Evolutionary conservation across 2,888 invertebrate genomes (phyloP).

Genomic region (Drosophila stalkeri): DNA sequence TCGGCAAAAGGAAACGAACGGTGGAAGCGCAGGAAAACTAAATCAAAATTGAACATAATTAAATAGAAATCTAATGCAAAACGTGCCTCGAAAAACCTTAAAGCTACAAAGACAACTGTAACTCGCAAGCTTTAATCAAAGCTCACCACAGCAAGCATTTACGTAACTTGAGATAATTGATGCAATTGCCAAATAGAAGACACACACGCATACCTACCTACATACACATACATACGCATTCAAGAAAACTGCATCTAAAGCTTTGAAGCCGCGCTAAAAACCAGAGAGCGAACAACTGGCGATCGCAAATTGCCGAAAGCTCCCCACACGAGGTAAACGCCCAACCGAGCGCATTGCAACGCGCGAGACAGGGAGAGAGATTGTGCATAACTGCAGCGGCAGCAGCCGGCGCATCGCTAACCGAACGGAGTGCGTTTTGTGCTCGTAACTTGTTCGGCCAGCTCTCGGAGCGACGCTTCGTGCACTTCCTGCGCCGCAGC

Average conservation of each 20-base stretch:
- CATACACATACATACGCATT: conserved; percentile 16
- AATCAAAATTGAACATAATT: conserved; percentile 63
- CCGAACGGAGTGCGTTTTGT: conserved; percentile 18
- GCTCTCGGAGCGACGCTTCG: conserved; percentile 59
- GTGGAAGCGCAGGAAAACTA: conserved; percentile 55
- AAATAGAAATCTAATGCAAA: conserved; percentile 31
- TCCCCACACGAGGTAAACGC: conserved; percentile 54
- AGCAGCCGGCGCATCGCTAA: conserved; percentile 27
- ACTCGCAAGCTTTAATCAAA: conserved; percentile 57
- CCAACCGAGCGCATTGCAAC: conserved; percentile 51
- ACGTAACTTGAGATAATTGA: conserved; percentile 71
- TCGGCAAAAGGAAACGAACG: not conserved
- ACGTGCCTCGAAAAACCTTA: conserved; percentile 53
- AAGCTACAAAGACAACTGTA: conserved; percentile 44
- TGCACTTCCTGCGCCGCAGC: conserved; percentile 75
- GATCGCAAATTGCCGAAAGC: conserved; percentile 43
- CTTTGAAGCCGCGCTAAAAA: conserved; percentile 58
- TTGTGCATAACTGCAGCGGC: conserved; percentile 41
- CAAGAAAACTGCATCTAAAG: conserved; percentile 63
- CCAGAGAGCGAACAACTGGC: conserved; percentile 28
- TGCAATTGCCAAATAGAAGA: conserved; percentile 44
- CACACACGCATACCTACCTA: conserved; percentile 21
- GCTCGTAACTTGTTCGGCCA: conserved; percentile 73
- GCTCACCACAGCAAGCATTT: conserved; percentile 55
- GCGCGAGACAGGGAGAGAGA: conserved; percentile 23